Evolutionary conservation across 2,797 vertebrate species (phyloP).

Genomic region (Hipposideros larvatus): DNA sequence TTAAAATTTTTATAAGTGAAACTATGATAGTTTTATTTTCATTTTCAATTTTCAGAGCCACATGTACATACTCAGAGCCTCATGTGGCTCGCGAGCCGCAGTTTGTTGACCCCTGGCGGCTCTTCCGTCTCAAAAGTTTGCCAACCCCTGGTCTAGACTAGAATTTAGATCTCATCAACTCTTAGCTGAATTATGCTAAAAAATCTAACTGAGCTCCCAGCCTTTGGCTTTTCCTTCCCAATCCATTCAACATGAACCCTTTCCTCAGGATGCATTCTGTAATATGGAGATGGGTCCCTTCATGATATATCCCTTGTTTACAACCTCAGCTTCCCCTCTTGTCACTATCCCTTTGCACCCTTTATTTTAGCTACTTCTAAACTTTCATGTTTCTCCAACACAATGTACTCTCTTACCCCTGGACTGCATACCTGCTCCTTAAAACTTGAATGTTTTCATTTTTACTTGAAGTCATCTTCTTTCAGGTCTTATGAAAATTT

Average conservation of each 20-base stretch:
- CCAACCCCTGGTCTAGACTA: neutral
- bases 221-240: neutral
- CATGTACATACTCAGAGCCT: too few relatives aligned
- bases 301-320: neutral
- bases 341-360: neutral
- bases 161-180: neutral
- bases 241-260: neutral
- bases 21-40: too few relatives aligned
- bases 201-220: neutral
- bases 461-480: conserved; percentile 20
- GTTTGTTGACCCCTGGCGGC: too few relatives aligned
- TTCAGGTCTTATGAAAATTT: neutral
- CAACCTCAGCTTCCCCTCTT: neutral
- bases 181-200: neutral
- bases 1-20: too few relatives aligned
- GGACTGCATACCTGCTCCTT: neutral
- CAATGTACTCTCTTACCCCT: neutral
- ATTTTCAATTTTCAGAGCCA: too few relatives aligned
- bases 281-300: neutral
- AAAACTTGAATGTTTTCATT: neutral
- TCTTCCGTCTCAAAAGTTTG: too few relatives aligned
- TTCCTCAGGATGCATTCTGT: neutral
- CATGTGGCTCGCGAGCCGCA: too few relatives aligned
- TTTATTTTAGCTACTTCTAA: neutral
- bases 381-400: neutral